Conservation (phyloP, 2,888 invertebrate species). For the Tenodera sinensis region DNA sequence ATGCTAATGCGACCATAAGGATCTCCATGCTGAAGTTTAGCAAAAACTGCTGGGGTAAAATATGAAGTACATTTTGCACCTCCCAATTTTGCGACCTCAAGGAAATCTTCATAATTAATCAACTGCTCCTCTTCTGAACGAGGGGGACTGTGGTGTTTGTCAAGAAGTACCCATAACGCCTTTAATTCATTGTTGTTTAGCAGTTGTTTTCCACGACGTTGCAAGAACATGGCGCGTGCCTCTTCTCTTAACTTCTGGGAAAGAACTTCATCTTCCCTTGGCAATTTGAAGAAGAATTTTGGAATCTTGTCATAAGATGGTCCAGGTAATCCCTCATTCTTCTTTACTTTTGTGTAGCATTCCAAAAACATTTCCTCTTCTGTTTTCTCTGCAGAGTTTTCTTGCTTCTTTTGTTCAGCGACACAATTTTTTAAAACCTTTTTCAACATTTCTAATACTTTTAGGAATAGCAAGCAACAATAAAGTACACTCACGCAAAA, state of each 20-base stretch:
- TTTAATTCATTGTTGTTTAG: conserved; percentile 82
- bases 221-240: conserved; percentile 80
- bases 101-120: conserved; percentile 81
- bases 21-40: conserved; percentile 81
- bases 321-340: neutral
- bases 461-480: neutral
- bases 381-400: neutral
- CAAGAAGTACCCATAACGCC: conserved; percentile 77
- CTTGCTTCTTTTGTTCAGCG: neutral
- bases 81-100: conserved; percentile 70
- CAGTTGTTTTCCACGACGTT: conserved; percentile 77
- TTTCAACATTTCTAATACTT: neutral
- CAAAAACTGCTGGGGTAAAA: conserved; percentile 82
- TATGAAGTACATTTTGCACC: conserved; percentile 75
- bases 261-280: conserved; percentile 70
- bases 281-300: conserved; percentile 49
- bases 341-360: neutral
- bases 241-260: conserved; percentile 83
- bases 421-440: neutral
- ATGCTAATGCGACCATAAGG: conserved; percentile 83
- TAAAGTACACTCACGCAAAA: neutral
- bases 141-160: conserved; percentile 75
- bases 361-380: neutral
- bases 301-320: neutral
- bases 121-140: conserved; percentile 73